phyloP scores from a whole-genome alignment of 2,888 invertebrate species.

The Hesperia comma region DNA sequence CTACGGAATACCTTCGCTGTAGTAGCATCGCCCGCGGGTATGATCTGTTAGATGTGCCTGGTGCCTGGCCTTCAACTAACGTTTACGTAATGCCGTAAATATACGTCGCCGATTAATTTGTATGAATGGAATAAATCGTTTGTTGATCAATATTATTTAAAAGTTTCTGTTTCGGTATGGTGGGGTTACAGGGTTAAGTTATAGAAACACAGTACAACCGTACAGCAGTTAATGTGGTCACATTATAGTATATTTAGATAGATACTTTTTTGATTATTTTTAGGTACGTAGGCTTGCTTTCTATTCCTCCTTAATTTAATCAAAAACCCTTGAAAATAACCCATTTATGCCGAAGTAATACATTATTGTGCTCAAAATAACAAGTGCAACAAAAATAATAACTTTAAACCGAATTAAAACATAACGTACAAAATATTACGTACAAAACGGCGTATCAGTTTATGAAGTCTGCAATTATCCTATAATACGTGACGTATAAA shows the following conservation, averaged over 20 bases:
- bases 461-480: conserved; percentile 21
- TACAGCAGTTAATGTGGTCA: too few species aligned
- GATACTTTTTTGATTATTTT: too few species aligned
- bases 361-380: background rate
- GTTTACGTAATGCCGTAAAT: background rate
- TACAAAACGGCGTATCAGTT: conserved; percentile 19
- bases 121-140: too few species aligned
- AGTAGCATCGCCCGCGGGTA: conserved; percentile 26
- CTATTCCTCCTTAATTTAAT: too few species aligned
- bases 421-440: conserved; percentile 7
- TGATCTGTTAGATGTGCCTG: conserved; percentile 21
- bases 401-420: background rate
- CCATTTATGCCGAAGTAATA: too few species aligned
- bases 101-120: background rate
- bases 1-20: conserved; percentile 21
- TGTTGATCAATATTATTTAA: too few species aligned
- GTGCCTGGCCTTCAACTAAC: conserved; percentile 26
- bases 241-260: too few species aligned
- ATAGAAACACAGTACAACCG: too few species aligned
- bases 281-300: too few species aligned
- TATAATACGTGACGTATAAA: conserved; percentile 32
- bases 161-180: too few species aligned
- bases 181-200: too few species aligned
- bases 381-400: background rate
- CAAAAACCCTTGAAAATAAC: too few species aligned